Evolutionary conservation across 2,113 vertebrate species (phyloP).

Genomic region (Forbesichthys agassizii): DNA sequence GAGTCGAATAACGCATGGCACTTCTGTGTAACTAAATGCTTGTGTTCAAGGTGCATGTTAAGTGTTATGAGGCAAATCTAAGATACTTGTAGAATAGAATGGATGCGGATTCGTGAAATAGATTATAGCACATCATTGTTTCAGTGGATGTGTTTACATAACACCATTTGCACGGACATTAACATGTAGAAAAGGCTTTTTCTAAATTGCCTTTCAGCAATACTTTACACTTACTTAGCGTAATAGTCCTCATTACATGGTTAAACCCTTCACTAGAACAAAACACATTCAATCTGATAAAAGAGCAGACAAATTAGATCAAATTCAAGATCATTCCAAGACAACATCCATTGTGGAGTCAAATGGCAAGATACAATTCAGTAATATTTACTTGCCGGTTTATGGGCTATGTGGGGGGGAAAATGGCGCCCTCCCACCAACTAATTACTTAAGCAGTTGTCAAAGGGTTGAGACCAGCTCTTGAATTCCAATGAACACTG

Average conservation of each 20-base stretch:
- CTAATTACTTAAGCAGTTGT: constrained; percentile 80
- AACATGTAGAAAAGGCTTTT: no score
- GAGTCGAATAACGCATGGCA: constrained; percentile 45
- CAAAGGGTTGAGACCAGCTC: constrained; percentile 77
- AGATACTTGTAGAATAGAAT: no score
- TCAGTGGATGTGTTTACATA: not conserved
- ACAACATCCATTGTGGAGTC: constrained; percentile 59
- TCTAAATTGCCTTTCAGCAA: no score
- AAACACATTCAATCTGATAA: no score
- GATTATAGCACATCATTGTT: not conserved
- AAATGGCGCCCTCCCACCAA: constrained; percentile 61
- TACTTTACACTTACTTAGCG: no score
- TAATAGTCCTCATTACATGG: no score
- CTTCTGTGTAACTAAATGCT: constrained; percentile 9
- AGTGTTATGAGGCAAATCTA: no score
- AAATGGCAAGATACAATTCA: constrained; percentile 64
- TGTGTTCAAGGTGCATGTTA: not conserved
- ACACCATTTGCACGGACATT: not conserved
- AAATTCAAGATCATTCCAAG: constrained; percentile 6
- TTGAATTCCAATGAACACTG: constrained; percentile 80
- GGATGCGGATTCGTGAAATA: not conserved
- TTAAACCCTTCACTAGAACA: no score
- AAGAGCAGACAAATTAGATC: no score
- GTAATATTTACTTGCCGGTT: constrained; percentile 67
- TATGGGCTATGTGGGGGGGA: not conserved